Base-by-base conservation (phyloP, 2,113 vertebrate species). In the Lycocorax pyrrhopterus region DNA sequence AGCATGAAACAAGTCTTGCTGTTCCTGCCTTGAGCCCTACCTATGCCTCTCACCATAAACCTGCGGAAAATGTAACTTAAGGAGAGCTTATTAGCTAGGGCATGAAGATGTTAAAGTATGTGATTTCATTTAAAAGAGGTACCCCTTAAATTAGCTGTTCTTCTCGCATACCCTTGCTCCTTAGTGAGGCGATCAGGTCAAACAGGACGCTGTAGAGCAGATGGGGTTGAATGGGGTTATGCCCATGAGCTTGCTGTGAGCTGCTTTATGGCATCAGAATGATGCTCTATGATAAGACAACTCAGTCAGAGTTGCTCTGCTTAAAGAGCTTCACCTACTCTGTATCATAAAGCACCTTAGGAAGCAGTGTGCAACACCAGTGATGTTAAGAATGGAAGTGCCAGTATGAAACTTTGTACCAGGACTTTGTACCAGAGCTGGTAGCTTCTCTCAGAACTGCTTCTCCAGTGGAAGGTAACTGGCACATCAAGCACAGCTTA, bases 241-340 rank as follows among this genome's bases (percentile, higher is more conserved):
- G 27, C 37, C 29, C 69, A 32, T 23, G 49, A 85, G 37, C 52
- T 75, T 37, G 12, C 56, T 67, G 29, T 19, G 66, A 84, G 37
- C 41, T 41, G 66, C 44, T 82, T 63, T 37, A 19, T 7, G 12
- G 52, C 60, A 76, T 35, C 7, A 7, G 25, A 89, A 78, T 0
- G 2, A 63, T 19, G 52, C 47, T 51, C 41, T 41, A 6, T 0
- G 1, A 19, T 1, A 2, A 85, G 15, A 37, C 2, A 76, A 23
- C 33, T 72, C 56, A 58, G 39, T 19, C 56, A 81, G 26, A 64
- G 62, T 8, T 56, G 14, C 49, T 60, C 53, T 49, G 32, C 53
- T 60, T 33, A 6, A 26, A 60, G 51, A 59, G 62, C 19, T 89
- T 55, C 46, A 77, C 33, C 44, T n/a, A 25, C 22, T 85, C 55